These are phyloP conservation scores for Lethenteron reissneri DNA, from an alignment of 2,113 vertebrate species.

Conservation along the genomic window DNA sequence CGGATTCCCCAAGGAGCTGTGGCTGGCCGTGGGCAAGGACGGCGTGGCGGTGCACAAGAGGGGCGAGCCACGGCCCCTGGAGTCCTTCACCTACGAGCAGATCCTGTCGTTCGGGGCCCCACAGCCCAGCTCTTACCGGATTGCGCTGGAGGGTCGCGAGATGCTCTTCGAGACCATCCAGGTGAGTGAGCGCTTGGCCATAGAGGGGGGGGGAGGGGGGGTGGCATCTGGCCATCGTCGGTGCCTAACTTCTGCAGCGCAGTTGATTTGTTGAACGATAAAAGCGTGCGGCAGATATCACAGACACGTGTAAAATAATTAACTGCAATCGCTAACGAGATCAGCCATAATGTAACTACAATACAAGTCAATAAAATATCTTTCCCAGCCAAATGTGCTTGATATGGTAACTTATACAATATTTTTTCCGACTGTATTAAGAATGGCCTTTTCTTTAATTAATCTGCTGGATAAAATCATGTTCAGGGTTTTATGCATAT, in stretches of 20 bases:
- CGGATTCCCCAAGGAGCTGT: conserved; percentile 64
- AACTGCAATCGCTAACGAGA: not conserved
- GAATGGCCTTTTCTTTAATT: no score
- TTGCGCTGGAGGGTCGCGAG: conserved; percentile 70
- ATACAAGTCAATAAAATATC: not conserved
- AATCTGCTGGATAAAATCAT: no score
- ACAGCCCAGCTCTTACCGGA: conserved; percentile 55
- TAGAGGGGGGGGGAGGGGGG: no score
- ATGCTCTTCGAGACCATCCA: conserved; percentile 73
- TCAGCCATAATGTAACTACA: not conserved
- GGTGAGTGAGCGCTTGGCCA: conserved; percentile 21
- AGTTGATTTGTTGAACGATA: not conserved
- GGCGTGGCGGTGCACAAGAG: conserved; percentile 55
- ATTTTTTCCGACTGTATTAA: no score
- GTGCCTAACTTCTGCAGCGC: not conserved
- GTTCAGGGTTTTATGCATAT: no score
- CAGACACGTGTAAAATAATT: not conserved
- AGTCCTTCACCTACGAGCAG: conserved; percentile 59
- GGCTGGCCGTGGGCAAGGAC: conserved; percentile 53
- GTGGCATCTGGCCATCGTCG: not conserved
- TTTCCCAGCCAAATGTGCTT: no score
- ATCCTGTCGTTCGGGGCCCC: conserved; percentile 60
- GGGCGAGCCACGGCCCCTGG: conserved; percentile 48
- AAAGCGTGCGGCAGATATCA: not conserved
- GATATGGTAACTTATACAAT: no score